Evolutionary conservation across 2,888 invertebrate species (phyloP).

Genomic region (Fissipunctia ypsillon): DNA sequence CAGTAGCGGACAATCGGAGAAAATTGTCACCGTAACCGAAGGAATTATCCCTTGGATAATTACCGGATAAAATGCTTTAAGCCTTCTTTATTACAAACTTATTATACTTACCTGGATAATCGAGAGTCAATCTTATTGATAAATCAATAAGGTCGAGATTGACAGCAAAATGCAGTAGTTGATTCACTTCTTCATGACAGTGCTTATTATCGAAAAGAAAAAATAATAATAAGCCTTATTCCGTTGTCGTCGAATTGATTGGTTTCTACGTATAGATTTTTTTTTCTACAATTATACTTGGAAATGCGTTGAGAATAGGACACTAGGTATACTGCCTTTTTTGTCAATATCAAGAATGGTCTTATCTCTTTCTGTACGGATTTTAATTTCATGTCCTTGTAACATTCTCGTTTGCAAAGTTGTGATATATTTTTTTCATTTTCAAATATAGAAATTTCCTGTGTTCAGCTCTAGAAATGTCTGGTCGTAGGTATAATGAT

Average conservation of each 20-base stretch:
- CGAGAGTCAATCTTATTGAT: slow-evolving; percentile 62
- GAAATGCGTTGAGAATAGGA: slow-evolving; percentile 71
- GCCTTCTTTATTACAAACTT: slow-evolving; percentile 68
- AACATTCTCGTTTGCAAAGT: slow-evolving; percentile 55
- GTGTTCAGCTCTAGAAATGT: slow-evolving; percentile 36
- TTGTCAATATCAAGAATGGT: slow-evolving; percentile 51
- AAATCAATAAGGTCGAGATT: slow-evolving; percentile 43
- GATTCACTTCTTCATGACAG: slow-evolving; percentile 69
- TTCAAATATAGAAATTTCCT: slow-evolving; percentile 58
- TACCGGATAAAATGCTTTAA: slow-evolving; percentile 79
- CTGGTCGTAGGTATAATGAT: slow-evolving; percentile 50
- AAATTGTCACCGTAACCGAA: slow-evolving; percentile 81
- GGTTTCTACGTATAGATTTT: slow-evolving; percentile 81
- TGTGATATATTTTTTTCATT: slow-evolving; percentile 46
- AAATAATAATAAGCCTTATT: slow-evolving; percentile 73
- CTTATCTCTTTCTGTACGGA: slow-evolving; percentile 59
- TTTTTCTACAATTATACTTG: slow-evolving; percentile 77
- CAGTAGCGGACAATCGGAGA: slow-evolving; percentile 71
- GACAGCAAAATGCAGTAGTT: slow-evolving; percentile 36
- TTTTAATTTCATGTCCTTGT: slow-evolving; percentile 61
- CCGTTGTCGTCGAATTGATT: slow-evolving; percentile 81
- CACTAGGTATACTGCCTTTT: slow-evolving; percentile 61
- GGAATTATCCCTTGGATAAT: slow-evolving; percentile 82
- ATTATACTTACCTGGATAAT: slow-evolving; percentile 2
- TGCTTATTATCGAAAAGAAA: slow-evolving; percentile 77